phyloP scores from a whole-genome alignment of 2,888 invertebrate genomes.

The Heliconius ismenius region DNA sequence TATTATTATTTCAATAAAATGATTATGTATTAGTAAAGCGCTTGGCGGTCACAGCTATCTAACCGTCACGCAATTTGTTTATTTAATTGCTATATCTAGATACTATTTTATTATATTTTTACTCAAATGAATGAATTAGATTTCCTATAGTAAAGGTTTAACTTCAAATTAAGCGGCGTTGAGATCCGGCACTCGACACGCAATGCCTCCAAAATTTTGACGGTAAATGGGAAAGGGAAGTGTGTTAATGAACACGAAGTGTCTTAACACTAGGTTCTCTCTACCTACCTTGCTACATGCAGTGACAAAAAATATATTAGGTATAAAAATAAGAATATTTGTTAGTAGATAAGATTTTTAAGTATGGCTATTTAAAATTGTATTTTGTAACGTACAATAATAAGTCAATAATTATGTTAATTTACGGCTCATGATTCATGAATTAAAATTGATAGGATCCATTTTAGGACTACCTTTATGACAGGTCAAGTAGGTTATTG shows the following conservation, averaged over 20 bases:
- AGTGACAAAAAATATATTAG: too few species aligned
- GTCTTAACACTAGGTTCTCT: too few species aligned
- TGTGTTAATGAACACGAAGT: too few species aligned
- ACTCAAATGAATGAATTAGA: neutral
- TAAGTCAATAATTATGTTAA: neutral
- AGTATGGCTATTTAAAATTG: too few species aligned
- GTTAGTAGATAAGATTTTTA: too few species aligned
- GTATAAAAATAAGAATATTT: too few species aligned
- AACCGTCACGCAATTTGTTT: constrained; percentile 1
- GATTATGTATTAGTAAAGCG: neutral
- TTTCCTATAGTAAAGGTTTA: neutral
- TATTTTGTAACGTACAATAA: neutral
- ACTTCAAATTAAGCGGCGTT: too few species aligned
- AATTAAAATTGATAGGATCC: neutral
- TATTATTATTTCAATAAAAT: constrained; percentile 1
- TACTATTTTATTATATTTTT: neutral
- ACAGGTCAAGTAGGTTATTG: too few species aligned
- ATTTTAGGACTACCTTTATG: neutral
- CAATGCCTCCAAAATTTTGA: too few species aligned
- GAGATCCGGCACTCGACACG: too few species aligned
- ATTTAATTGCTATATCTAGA: neutral
- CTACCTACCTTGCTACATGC: too few species aligned
- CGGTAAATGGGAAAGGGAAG: too few species aligned
- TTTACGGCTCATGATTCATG: neutral
- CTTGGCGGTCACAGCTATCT: constrained; percentile 4